Evolutionary conservation across 2,113 vertebrate species (phyloP).

Genomic region (Phylloscopus whistleri): DNA sequence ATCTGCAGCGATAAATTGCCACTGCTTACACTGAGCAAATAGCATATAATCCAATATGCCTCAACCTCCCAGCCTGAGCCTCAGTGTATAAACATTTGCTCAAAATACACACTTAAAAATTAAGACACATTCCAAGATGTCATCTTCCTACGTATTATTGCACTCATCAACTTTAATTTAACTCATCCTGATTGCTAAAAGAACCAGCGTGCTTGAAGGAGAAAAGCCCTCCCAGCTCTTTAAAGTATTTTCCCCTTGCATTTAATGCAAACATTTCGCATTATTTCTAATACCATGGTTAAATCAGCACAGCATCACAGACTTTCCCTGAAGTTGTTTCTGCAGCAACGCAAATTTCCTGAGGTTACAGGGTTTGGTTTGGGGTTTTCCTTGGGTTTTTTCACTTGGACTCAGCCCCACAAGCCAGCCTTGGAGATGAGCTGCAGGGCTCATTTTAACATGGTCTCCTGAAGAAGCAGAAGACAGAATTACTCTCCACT

Average conservation of each 20-base stretch:
- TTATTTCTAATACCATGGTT: neutral
- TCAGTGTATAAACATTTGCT: neutral
- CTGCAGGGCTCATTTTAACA: neutral
- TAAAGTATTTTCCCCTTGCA: neutral
- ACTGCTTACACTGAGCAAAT: neutral
- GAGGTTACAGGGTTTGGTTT: neutral
- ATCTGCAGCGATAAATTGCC: conserved; percentile 24
- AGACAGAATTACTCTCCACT: neutral
- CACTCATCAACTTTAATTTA: neutral
- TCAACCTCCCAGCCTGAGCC: neutral
- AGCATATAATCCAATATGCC: conserved; percentile 17
- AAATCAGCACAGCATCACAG: neutral
- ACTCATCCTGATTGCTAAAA: neutral
- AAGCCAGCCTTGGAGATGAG: neutral
- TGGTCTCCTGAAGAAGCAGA: neutral
- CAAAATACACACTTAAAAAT: neutral
- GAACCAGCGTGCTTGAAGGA: neutral
- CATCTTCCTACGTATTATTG: neutral
- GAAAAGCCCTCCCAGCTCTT: neutral
- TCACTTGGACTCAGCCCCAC: neutral
- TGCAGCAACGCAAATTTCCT: neutral
- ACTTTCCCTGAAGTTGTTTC: neutral
- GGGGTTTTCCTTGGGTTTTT: neutral
- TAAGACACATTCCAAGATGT: neutral
- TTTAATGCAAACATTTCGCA: neutral